Evolutionary conservation across 2,888 invertebrate genomes (phyloP), one percentile per base, ranked within the genome.

Genomic region (Euplexia lucipara): DNA sequence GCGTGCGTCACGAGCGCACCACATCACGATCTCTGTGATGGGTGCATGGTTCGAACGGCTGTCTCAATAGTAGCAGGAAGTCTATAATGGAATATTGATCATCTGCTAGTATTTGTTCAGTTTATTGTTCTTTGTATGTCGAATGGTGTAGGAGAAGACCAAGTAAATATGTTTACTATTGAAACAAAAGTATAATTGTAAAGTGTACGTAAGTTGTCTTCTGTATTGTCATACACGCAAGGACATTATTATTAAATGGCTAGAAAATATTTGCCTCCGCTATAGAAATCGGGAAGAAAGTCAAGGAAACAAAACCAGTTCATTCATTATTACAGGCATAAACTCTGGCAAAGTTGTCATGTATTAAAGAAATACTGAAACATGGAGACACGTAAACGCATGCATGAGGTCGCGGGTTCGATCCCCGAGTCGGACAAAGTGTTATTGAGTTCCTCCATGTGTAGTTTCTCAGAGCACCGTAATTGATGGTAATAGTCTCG

Each of bases 1-100:
- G 83, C 82, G 84, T 86, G 83, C 73, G 69, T 83, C 88, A 88
- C 86, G 85, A 83, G 41, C 61, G 32, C 37, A 60, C 67, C 69
- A 51, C 57, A 77, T 77, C 86, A 86, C 87, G 88, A 86, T 66
- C 70, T 70, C 22, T 44, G 18, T 62, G 70, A 75, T 79, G 58
- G 63, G 54, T 68, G 65, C 61, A 56, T 54, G 34, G 12, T 42
- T 62, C 18, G 16, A 52, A 18, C 30, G n/a, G 10, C 35, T 41
- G 45, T 63, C 56, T 70, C 51, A 68, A 70, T 73, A 18, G 67
- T 64, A 71, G 47, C 62, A 80, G 78, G 78, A 80, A 82, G 70
- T 68, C 34, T 44, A 39, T 58, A 48, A 64, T 65, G 35, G 56
- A 51, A 62, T 62, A 57, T 30, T 61, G 52, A 56, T 73, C 34